Percentiles rank a stretch among this genome's conserved stretches.
Evolutionary conservation across 1,140 invertebrate genomes (phyloP).

Genomic region (Sarcophaga bullata): DNA sequence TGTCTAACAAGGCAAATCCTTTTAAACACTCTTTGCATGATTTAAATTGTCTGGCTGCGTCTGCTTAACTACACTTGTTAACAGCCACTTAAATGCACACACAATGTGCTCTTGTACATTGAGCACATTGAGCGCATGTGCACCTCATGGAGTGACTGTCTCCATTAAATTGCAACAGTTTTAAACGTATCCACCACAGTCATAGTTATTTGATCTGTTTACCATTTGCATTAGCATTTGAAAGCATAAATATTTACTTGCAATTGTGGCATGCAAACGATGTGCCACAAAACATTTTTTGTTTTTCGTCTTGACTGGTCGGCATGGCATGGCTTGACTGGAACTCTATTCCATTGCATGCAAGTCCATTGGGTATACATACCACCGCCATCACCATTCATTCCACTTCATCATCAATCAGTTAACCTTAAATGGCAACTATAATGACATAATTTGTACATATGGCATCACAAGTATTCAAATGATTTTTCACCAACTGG

Average conservation of each 20-base stretch:
- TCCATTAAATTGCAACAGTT: too few relatives aligned
- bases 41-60: background rate
- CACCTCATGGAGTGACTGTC: too few relatives aligned
- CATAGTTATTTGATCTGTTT: conserved; percentile 24
- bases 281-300: background rate
- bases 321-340: background rate
- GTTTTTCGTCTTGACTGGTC: background rate
- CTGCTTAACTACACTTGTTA: background rate
- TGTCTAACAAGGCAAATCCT: background rate
- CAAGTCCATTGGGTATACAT: background rate
- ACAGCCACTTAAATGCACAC: too few relatives aligned
- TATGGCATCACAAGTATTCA: conserved; percentile 35
- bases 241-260: background rate
- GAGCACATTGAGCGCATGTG: too few relatives aligned
- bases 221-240: conserved; percentile 16
- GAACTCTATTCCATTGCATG: background rate
- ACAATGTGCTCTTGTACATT: too few relatives aligned
- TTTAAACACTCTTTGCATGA: background rate
- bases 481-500: background rate
- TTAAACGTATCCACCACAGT: background rate
- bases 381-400: background rate
- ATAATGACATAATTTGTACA: conserved; percentile 41
- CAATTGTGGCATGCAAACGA: conserved; percentile 17
- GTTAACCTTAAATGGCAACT: conserved; percentile 41
- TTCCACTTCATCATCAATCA: conserved; percentile 36